Evolutionary conservation across 2,888 invertebrate genomes (phyloP).

Genomic region (Teinopalpus imperialis): DNA sequence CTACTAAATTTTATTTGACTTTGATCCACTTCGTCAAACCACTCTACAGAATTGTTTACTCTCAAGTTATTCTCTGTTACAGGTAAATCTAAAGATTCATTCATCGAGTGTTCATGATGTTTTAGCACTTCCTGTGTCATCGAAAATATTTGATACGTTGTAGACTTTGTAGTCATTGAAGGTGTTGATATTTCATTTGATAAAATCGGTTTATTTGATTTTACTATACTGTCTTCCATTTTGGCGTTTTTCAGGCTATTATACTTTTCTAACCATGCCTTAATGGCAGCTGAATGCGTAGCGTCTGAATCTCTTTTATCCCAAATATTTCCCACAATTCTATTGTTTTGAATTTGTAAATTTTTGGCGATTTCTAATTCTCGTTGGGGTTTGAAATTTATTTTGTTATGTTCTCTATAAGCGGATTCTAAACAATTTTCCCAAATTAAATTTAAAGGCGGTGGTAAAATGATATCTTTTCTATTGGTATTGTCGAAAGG

Average conservation of each 20-base stretch:
- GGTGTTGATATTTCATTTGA: conserved; percentile 42
- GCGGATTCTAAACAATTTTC: conserved; percentile 62
- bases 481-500: conserved; percentile 3
- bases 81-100: conserved; percentile 45
- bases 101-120: conserved; percentile 35
- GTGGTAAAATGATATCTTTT: conserved; percentile 32
- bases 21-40: conserved; percentile 63
- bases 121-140: conserved; percentile 62
- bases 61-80: conserved; percentile 56
- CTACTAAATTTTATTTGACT: conserved; percentile 73
- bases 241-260: conserved; percentile 53
- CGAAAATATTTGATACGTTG: conserved; percentile 50
- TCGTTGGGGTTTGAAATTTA: conserved; percentile 37
- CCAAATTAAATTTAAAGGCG: conserved; percentile 58
- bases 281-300: conserved; percentile 48
- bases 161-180: conserved; percentile 20
- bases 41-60: conserved; percentile 61
- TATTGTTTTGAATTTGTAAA: conserved; percentile 38
- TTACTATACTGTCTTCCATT: conserved; percentile 48
- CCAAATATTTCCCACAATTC: conserved; percentile 43
- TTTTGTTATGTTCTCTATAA: conserved; percentile 43
- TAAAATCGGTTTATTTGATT: conserved; percentile 45
- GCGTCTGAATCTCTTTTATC: conserved; percentile 53
- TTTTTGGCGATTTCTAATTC: conserved; percentile 49
- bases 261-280: conserved; percentile 59